Evolutionary conservation across 2,113 vertebrate genomes (phyloP).

Genomic region (Muntiacus muntjak): DNA sequence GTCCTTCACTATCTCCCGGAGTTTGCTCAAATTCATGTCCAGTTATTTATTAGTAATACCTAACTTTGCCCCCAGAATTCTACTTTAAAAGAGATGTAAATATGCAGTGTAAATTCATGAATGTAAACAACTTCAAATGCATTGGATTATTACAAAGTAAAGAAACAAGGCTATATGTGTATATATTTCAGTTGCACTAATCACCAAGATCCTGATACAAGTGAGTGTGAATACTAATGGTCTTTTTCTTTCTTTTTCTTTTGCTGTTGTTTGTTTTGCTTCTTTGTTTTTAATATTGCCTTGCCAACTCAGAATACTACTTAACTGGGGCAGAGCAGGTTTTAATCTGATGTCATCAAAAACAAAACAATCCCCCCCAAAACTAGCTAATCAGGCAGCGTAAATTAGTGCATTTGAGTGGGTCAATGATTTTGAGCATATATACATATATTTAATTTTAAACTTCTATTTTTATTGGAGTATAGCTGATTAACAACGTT

Average conservation of each 20-base stretch:
- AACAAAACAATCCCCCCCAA: neutral
- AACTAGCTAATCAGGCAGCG: neutral
- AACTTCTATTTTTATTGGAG: neutral
- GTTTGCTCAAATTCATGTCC: neutral
- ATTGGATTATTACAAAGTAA: neutral
- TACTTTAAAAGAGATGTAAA: neutral
- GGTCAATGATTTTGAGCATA: neutral
- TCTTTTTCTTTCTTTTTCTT: neutral
- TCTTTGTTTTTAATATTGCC: neutral
- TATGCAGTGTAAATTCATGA: neutral
- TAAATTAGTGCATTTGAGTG: neutral
- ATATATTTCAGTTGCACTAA: neutral
- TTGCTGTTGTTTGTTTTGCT: neutral
- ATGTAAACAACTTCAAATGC: neutral
- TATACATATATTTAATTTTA: neutral
- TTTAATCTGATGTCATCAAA: neutral
- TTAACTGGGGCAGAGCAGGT: neutral
- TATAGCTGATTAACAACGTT: neutral
- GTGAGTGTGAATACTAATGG: neutral
- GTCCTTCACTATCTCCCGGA: neutral
- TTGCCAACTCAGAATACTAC: neutral
- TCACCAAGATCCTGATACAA: neutral
- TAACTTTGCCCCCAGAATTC: neutral
- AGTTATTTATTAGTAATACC: neutral
- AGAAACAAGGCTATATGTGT: neutral